These are phyloP conservation scores for Globodera rostochiensis DNA, from an alignment of 1,140 invertebrate genomes.

Conservation along the genomic window DNA sequence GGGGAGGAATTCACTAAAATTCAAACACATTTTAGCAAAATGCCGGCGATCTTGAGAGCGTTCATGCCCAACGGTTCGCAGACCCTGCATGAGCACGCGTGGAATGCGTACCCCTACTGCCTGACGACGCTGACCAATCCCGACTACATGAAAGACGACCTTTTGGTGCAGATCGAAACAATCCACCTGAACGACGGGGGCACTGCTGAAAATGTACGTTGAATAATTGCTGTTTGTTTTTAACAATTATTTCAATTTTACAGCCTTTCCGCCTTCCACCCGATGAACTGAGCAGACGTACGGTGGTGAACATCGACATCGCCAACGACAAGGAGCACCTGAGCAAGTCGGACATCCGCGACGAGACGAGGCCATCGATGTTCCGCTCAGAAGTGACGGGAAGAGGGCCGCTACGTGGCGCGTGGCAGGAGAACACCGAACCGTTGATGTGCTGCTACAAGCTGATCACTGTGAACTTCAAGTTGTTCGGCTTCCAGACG, in stretches of 20 bases:
- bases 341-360: conserved; percentile 76
- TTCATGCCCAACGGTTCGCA: conserved; percentile 92
- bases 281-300: conserved; percentile 53
- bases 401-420: conserved; percentile 82
- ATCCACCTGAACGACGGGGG: conserved; percentile 86
- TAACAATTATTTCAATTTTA: not conserved
- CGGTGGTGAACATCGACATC: conserved; percentile 60
- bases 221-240: not conserved
- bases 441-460: conserved; percentile 99
- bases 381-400: conserved; percentile 91
- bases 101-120: conserved; percentile 99
- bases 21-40: conserved; percentile 65
- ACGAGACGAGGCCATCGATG: conserved; percentile 83
- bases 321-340: conserved; percentile 60
- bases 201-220: conserved; percentile 75
- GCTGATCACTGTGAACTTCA: conserved; percentile 94
- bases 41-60: conserved; percentile 75
- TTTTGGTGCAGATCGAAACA: conserved; percentile 92
- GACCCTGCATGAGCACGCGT: conserved; percentile 97
- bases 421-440: conserved; percentile 76
- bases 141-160: conserved; percentile 98
- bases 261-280: conserved; percentile 20
- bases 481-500: conserved; percentile 96
- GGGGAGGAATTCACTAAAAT: not conserved
- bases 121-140: conserved; percentile 83